Evolutionary conservation across 2,113 vertebrate species (phyloP).

Genomic region (Brachionichthys hirsutus): DNA sequence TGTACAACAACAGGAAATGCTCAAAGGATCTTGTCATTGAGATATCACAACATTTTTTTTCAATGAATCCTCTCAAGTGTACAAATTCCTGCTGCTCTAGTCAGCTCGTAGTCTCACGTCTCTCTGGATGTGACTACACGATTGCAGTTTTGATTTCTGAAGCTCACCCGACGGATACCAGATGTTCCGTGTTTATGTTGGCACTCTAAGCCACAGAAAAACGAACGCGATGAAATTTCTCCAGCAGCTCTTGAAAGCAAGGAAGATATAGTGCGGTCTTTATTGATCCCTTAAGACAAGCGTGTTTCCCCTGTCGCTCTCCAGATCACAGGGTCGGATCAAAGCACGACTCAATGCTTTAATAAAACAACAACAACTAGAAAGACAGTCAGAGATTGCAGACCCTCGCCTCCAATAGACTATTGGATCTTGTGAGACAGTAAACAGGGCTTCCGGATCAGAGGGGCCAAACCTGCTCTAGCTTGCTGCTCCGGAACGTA

Average conservation of each 20-base stretch:
- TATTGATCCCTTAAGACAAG: neutral
- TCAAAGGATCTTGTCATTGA: no score
- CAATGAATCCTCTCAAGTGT: neutral
- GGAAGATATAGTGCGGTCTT: neutral
- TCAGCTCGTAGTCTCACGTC: conserved; percentile 25
- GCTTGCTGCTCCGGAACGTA: no score
- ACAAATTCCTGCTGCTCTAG: neutral
- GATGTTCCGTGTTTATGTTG: conserved; percentile 60
- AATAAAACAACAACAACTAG: no score
- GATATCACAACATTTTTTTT: no score
- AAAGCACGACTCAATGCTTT: no score
- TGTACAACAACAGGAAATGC: no score
- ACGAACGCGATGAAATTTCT: neutral
- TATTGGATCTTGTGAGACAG: no score
- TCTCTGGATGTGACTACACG: conserved; percentile 20
- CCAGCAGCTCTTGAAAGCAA: neutral
- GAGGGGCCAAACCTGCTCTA: no score
- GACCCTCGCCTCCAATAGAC: no score
- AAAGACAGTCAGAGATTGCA: no score
- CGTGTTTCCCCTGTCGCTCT: neutral
- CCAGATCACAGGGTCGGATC: no score
- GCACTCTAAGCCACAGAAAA: conserved; percentile 25
- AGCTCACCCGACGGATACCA: conserved; percentile 35
- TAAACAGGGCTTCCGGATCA: no score
- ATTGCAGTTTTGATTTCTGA: conserved; percentile 39